These are phyloP conservation scores for Simalia tracyae DNA, from an alignment of 2,797 vertebrate genomes.

Conservation along the genomic window DNA sequence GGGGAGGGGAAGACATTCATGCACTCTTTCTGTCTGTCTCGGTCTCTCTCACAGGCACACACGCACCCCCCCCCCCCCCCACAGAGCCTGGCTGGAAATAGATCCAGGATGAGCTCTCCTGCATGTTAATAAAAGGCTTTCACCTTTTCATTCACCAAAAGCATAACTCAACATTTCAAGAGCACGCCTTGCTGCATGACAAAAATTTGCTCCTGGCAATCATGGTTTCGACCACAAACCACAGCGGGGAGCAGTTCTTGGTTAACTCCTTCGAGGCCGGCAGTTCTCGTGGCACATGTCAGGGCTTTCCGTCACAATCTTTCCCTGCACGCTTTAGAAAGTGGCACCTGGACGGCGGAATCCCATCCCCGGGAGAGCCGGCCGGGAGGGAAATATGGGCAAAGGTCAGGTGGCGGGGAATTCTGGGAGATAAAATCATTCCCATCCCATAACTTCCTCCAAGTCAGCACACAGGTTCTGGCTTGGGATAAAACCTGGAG, in stretches of 20 bases:
- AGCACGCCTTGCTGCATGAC: conserved; percentile 77
- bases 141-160: conserved; percentile 79
- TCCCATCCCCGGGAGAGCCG: not conserved
- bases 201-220: conserved; percentile 87
- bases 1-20: not conserved
- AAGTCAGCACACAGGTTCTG: not conserved
- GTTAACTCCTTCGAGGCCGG: conserved; percentile 76
- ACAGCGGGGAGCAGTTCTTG: conserved; percentile 75
- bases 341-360: not conserved
- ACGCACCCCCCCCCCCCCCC: too few relatives aligned
- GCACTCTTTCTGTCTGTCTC: not conserved
- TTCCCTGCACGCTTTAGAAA: not conserved
- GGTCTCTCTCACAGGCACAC: not conserved
- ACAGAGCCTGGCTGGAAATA: conserved; percentile 36
- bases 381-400: not conserved
- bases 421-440: not conserved
- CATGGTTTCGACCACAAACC: conserved; percentile 93
- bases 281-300: not conserved
- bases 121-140: conserved; percentile 75
- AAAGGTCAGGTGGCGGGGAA: not conserved
- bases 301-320: not conserved
- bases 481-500: not conserved
- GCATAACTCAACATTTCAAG: conserved; percentile 74
- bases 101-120: conserved; percentile 47
- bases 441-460: not conserved